Base-by-base conservation (phyloP, 1,140 invertebrate species). In the Trichonephila clavipes region DNA sequence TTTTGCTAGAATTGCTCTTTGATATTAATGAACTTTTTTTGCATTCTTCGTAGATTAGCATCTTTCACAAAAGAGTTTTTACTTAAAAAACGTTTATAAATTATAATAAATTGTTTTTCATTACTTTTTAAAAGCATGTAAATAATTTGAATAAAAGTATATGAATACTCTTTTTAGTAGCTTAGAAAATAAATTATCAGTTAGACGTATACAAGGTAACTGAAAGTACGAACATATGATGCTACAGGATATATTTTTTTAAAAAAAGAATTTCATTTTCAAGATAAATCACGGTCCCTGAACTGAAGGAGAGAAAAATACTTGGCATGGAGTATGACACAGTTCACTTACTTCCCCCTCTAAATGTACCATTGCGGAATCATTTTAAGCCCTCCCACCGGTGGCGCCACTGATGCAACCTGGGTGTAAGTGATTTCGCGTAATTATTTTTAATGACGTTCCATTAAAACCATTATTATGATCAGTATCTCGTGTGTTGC, bases 361-460 rank as follows among this genome's bases (percentile, higher is more conserved):
- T 77, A 77, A 77, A 77, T 77, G 24, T 77, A 18, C 28, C 5
- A 34, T 34, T 34, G 4, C 28, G 14, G 69, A 5, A 18, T 77
- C 14, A 34, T 40, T 77, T 28, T 12, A 4, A 18, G 16, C 16
- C 16, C 34, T 77, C 28, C 69, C 69, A 77, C 69, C 24, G 69
- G 16, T 77, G 69, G 69, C 69, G 59, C 44, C 85, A 64, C 28
- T 61, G 51, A 19, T 2, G 62, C 88, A 89, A 66, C 66, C 66
- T 89, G 21, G 40, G 28, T 61, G 72, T 69, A 61, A 90, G 34
- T 34, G 89, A 92, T 92, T 92, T 77, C 64, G 28, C 40, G 90
- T 87, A 92, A 92, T 92, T 92, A 92, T 92, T 92, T 92, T 92
- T 92, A 92, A 92, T 87, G 90, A 87, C 83, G 64, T 83, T 92